Evolutionary conservation across 64 coral and sea anemone genomes (phyloP).

Genomic region (Porites australiensis): DNA sequence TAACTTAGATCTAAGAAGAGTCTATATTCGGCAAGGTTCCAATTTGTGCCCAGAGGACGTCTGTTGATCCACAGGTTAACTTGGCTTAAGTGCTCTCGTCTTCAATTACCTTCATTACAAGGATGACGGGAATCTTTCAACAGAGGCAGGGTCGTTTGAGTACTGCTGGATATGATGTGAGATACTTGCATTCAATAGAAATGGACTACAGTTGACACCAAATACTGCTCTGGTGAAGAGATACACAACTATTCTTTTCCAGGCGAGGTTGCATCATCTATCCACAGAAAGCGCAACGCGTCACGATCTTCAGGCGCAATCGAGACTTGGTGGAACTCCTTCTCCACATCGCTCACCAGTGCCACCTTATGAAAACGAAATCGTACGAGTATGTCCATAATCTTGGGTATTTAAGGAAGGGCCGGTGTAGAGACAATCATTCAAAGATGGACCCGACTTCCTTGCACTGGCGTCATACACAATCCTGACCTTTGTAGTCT

Average conservation of each 20-base stretch:
- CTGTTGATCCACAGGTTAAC: too few species aligned
- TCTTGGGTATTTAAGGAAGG: background rate
- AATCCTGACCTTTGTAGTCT: constrained; percentile 26
- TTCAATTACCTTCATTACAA: background rate
- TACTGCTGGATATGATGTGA: constrained; percentile 27
- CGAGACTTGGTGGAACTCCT: constrained; percentile 22
- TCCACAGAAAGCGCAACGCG: constrained; percentile 48
- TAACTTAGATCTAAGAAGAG: background rate
- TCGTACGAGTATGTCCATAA: background rate
- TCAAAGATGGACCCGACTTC: background rate
- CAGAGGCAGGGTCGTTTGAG: background rate
- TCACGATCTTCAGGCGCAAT: constrained; percentile 25
- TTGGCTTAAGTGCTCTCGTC: background rate
- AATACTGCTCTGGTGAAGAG: constrained; percentile 49
- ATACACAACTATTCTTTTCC: background rate
- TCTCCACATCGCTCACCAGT: background rate
- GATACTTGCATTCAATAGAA: constrained; percentile 33
- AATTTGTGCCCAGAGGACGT: background rate
- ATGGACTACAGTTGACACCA: constrained; percentile 30
- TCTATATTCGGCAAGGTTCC: background rate
- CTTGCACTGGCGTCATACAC: constrained; percentile 31
- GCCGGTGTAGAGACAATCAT: background rate
- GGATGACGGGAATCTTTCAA: constrained; percentile 14
- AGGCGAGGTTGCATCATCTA: background rate
- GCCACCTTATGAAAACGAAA: background rate